Conservation (phyloP, 2,113 vertebrate genomes). For the Fregetta grallaria region DNA sequence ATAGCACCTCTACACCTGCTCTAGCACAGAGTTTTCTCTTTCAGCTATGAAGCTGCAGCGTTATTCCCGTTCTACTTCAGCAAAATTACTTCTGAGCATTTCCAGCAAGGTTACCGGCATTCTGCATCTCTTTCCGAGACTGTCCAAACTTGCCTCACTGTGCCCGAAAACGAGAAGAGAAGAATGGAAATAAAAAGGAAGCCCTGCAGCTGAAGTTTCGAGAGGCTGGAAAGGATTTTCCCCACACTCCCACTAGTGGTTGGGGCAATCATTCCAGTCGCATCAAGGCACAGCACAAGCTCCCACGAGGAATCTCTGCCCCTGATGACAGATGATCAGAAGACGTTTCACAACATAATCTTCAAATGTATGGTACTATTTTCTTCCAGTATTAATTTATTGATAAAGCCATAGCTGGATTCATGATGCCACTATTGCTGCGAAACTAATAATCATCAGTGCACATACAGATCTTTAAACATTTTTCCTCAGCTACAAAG, state of each 20-base stretch:
- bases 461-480: not conserved
- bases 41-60: not conserved
- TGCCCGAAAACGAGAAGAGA: not conserved
- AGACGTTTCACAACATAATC: not conserved
- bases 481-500: not conserved
- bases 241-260: rapidly evolving
- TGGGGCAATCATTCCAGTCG: not conserved
- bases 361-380: not conserved
- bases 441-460: not conserved
- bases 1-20: not conserved
- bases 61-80: not conserved
- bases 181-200: not conserved
- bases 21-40: not conserved
- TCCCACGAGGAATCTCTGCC: not conserved
- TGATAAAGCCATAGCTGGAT: not conserved
- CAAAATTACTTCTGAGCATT: not conserved
- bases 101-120: not conserved
- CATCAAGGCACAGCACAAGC: not conserved
- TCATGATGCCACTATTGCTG: not conserved
- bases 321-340: not conserved
- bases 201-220: not conserved
- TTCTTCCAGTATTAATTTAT: not conserved
- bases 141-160: not conserved
- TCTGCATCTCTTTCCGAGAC: not conserved
- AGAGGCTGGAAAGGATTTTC: not conserved